phyloP scores from a whole-genome alignment of 1,140 invertebrate genomes.

The Patella vulgata region DNA sequence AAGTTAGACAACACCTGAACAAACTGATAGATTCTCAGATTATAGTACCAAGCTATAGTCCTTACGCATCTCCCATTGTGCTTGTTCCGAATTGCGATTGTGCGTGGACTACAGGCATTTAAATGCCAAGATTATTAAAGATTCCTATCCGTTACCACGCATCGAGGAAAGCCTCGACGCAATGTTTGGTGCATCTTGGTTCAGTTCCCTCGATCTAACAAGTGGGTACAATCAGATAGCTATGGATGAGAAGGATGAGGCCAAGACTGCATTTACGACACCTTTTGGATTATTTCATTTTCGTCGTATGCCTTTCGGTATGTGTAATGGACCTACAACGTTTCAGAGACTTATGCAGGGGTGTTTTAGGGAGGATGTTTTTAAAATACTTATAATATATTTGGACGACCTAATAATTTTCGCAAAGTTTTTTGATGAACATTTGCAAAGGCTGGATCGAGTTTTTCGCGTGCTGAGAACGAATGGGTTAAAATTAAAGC shows the following conservation, averaged over 20 bases:
- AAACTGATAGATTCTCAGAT: too few species aligned
- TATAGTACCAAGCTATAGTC: constrained; percentile 14
- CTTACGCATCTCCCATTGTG: constrained; percentile 26
- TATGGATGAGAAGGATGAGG: constrained; percentile 49
- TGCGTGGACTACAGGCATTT: constrained; percentile 62
- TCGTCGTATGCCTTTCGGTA: too few species aligned
- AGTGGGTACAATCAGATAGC: constrained; percentile 59
- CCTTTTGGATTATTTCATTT: constrained; percentile 24
- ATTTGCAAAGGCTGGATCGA: constrained; percentile 31
- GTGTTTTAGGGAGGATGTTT: constrained; percentile 50
- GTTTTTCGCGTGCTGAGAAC: constrained; percentile 35
- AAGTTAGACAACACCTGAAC: too few species aligned
- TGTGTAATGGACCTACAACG: constrained; percentile 61
- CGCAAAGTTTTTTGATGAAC: constrained; percentile 31
- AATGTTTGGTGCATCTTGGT: constrained; percentile 61
- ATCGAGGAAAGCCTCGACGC: constrained; percentile 67
- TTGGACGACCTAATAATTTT: constrained; percentile 53
- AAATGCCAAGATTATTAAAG: constrained; percentile 64
- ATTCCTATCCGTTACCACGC: constrained; percentile 70
- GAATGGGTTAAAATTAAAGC: constrained; percentile 33
- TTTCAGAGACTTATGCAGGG: constrained; percentile 70
- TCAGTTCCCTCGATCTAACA: constrained; percentile 65
- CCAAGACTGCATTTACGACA: constrained; percentile 57
- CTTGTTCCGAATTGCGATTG: constrained; percentile 28
- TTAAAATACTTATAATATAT: constrained; percentile 32